These are phyloP conservation scores for Acanthococcus lagerstroemiae DNA, from an alignment of 2,888 invertebrate genomes.

Conservation along the genomic window DNA sequence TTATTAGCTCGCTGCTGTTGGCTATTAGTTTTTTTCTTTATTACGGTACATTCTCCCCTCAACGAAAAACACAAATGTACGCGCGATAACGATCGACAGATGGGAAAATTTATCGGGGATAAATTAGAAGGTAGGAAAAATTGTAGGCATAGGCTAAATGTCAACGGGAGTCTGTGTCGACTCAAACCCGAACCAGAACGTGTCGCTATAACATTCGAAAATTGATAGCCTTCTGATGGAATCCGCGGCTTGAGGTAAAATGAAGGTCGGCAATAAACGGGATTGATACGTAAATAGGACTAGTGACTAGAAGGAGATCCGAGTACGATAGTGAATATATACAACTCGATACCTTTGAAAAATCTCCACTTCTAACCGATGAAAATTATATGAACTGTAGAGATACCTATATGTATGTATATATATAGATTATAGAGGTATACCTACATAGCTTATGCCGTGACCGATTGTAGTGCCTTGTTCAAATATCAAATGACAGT, in stretches of 20 bases:
- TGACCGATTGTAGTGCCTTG: too few relatives aligned
- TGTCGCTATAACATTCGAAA: background rate
- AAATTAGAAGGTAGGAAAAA: conserved; percentile 14
- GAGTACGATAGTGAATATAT: too few relatives aligned
- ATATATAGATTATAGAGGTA: too few relatives aligned
- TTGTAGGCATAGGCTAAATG: background rate
- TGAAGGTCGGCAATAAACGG: too few relatives aligned
- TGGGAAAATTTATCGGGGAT: conserved; percentile 16
- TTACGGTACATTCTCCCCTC: background rate
- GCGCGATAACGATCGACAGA: conserved; percentile 17
- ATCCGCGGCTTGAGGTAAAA: background rate
- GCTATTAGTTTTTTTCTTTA: conserved; percentile 21
- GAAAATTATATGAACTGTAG: too few relatives aligned
- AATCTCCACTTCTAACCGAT: too few relatives aligned
- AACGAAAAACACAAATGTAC: conserved; percentile 1
- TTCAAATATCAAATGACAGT: too few relatives aligned
- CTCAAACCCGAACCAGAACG: background rate
- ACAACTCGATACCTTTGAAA: too few relatives aligned
- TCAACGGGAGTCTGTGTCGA: background rate
- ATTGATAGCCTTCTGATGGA: background rate
- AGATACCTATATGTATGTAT: too few relatives aligned
- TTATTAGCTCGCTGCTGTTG: conserved; percentile 27
- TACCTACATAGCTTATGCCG: too few relatives aligned
- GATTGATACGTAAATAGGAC: too few relatives aligned
- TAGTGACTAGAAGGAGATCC: too few relatives aligned